Percentiles rank a stretch among this genome's conserved stretches.
Evolutionary conservation across 2,888 invertebrate genomes (phyloP).

Genomic region (Leptogaster cylindrica): DNA sequence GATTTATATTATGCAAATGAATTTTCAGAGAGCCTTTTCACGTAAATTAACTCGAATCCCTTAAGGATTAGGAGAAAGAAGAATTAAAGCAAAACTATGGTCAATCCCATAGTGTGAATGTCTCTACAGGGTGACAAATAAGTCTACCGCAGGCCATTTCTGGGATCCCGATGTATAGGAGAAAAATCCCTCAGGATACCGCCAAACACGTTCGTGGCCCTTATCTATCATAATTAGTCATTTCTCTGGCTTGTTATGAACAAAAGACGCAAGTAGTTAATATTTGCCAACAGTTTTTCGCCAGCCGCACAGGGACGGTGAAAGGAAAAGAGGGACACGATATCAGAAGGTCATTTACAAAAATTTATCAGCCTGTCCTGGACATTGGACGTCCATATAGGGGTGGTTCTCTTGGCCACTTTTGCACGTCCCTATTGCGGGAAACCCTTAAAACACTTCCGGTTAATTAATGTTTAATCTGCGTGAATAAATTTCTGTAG

Average conservation of each 20-base stretch:
- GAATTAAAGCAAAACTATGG: no score
- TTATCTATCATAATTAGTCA: slow-evolving; percentile 37
- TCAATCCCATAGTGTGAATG: no score
- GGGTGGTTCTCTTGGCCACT: no score
- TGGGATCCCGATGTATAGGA: slow-evolving; percentile 7
- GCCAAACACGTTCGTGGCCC: slow-evolving; percentile 19
- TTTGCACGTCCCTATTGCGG: not conserved
- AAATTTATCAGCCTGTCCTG: slow-evolving; percentile 28
- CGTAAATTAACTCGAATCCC: no score
- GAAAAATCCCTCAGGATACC: slow-evolving; percentile 17
- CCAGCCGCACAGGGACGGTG: no score
- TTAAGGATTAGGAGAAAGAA: no score
- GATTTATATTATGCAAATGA: no score
- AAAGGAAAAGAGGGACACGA: not conserved
- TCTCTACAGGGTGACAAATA: not conserved
- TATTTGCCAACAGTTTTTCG: slow-evolving; percentile 1
- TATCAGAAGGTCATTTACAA: slow-evolving; percentile 33
- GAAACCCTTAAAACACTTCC: slow-evolving; percentile 37
- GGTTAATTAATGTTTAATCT: slow-evolving; percentile 46
- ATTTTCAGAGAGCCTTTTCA: no score
- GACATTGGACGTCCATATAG: not conserved
- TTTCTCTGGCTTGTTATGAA: slow-evolving; percentile 8
- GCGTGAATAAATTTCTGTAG: slow-evolving; percentile 41
- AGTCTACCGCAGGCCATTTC: slow-evolving; percentile 19
- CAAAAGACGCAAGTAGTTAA: slow-evolving; percentile 30